Percentiles rank a stretch among this genome's conserved stretches.
Evolutionary conservation across 1,140 invertebrate species (phyloP).

Genomic region (Panagrolaimus sp.): DNA sequence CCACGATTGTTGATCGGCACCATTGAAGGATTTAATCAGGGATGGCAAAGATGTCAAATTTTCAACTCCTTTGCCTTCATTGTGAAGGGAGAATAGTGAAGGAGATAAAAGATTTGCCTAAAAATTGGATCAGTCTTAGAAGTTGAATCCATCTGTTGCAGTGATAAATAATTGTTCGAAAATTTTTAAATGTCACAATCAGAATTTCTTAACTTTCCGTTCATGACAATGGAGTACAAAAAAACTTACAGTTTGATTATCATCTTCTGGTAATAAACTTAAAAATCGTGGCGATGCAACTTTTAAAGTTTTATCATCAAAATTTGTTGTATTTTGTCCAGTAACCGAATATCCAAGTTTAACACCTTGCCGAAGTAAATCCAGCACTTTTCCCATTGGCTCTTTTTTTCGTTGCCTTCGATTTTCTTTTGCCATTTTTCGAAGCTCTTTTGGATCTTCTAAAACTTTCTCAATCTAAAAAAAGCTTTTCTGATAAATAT

Average conservation of each 20-base stretch:
- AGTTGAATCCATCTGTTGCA: too few species aligned
- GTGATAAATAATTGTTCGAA: too few species aligned
- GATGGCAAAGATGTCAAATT: conserved; percentile 39
- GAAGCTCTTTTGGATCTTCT: background rate
- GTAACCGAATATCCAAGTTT: conserved; percentile 44
- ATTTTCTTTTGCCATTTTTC: conserved; percentile 2
- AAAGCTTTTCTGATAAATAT: conserved; percentile 9
- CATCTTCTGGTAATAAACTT: conserved; percentile 45
- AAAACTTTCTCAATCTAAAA: conserved; percentile 4
- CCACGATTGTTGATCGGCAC: conserved; percentile 42
- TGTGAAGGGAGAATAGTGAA: conserved; percentile 50
- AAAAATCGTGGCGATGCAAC: conserved; percentile 49
- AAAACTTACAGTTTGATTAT: conserved; percentile 16
- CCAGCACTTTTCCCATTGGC: background rate
- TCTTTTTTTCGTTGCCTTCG: conserved; percentile 28
- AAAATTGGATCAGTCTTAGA: background rate
- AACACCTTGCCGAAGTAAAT: conserved; percentile 23
- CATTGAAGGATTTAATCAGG: conserved; percentile 35
- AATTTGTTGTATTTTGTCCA: conserved; percentile 48
- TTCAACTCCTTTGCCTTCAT: conserved; percentile 48
- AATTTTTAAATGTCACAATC: too few species aligned
- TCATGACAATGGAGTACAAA: too few species aligned
- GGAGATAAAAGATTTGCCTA: conserved; percentile 53
- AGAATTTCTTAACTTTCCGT: too few species aligned
- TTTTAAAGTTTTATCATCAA: conserved; percentile 53